These are phyloP conservation scores for Scelioninae gen. 2 DNA, from an alignment of 2,888 invertebrate genomes.

Conservation along the genomic window DNA sequence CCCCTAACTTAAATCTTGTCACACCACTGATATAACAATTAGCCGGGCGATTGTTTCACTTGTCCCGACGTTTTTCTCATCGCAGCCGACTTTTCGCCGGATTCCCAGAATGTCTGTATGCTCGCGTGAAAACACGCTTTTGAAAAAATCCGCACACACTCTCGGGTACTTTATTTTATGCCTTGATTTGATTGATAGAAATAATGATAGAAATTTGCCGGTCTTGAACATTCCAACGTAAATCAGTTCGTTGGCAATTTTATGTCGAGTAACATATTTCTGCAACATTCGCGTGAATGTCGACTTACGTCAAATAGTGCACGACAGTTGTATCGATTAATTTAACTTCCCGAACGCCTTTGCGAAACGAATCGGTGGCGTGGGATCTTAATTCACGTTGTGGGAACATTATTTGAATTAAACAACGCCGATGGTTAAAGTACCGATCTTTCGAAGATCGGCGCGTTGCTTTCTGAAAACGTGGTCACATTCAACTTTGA, in stretches of 20 bases:
- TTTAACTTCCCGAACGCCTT: slow-evolving; percentile 1
- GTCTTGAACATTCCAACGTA: slow-evolving; percentile 7
- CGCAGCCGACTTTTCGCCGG: too few species aligned
- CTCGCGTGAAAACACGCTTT: too few species aligned
- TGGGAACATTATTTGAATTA: neutral
- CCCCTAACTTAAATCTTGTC: slow-evolving; percentile 15
- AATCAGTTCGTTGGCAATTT: slow-evolving; percentile 17
- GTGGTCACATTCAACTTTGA: too few species aligned
- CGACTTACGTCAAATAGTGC: slow-evolving; percentile 14
- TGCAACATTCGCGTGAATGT: slow-evolving; percentile 24
- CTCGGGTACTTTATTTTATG: too few species aligned
- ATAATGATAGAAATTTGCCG: slow-evolving; percentile 2
- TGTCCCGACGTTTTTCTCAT: too few species aligned
- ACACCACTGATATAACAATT: slow-evolving; percentile 6
- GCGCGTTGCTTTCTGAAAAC: too few species aligned
- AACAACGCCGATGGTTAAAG: too few species aligned
- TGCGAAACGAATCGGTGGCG: slow-evolving; percentile 7
- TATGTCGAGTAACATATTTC: slow-evolving; percentile 13
- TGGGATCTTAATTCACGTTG: neutral
- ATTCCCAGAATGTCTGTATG: too few species aligned
- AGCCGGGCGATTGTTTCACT: neutral
- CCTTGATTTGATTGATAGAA: neutral
- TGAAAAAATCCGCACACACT: too few species aligned
- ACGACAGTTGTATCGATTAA: slow-evolving; percentile 24
- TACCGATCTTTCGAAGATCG: too few species aligned